Evolutionary conservation across 2,113 vertebrate genomes (phyloP), one percentile per base, ranked within the genome.

Genomic region (Lepidothrix coronata): DNA sequence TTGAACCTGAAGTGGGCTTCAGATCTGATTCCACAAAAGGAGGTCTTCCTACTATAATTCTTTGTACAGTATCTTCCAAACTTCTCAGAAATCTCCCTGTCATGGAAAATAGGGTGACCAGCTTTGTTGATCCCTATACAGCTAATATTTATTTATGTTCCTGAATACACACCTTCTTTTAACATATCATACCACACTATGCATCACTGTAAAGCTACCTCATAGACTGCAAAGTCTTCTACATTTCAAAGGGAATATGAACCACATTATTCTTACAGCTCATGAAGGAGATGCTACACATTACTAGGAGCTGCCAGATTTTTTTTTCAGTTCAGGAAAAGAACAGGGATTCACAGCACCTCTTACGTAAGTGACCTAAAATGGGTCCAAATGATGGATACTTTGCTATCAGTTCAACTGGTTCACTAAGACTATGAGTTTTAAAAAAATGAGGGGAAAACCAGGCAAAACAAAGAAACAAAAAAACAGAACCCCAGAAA

Each of bases 171-270:
- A 3, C 6, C 59, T 89, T 84, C 46, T 61, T 83, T 85, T 65
- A 82, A 63, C 30, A 37, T 74, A 77, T 66, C 63, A 85, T 44
- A 88, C 41, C n/a, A 93, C 68, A 95, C 66, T 55, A 73, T 75
- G 74, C 78, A 93, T 77, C 51, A 58, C n/a, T 62, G n/a, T 67
- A 97, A 96, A 76, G 71, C 83, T 89, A 92, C 78, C 31, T 6
- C 73, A 52, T 19, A 94, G 54, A 41, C 95, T 95, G 92, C 86
- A 96, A 97, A 97, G 63, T 77, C 66, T 78, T 93, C 73, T 59
- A 61, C 61, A 43, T 91, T 96, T 96, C 92, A 94, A 96, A 97
- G 85, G 88, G 89, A 96, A 94, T 41, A 65, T 25, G 68, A 93
- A 57, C 30, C 27, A 46, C 4, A 12, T 51, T 72, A 39, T 25